Evolutionary conservation across 1,140 invertebrate species (phyloP).

Genomic region (Pogonomyrmex californicus): DNA sequence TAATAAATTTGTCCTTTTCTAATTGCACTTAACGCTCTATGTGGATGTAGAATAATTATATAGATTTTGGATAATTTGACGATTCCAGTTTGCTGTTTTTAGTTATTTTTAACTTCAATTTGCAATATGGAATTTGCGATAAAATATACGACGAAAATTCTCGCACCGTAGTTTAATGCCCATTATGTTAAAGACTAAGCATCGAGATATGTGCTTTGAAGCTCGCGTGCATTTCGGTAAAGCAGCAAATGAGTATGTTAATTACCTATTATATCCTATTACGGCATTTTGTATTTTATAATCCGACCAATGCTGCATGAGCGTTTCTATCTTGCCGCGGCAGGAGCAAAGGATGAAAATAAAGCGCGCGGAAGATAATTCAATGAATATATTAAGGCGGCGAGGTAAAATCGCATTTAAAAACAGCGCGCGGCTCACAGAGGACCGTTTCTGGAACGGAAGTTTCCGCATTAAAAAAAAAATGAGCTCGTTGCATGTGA

Average conservation of each 20-base stretch:
- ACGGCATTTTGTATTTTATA: constrained; percentile 47
- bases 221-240: not conserved
- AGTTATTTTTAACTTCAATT: not conserved
- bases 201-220: constrained; percentile 33
- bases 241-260: constrained; percentile 49
- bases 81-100: not conserved
- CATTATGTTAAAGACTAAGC: constrained; percentile 35
- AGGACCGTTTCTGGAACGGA: constrained; percentile 46
- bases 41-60: not conserved
- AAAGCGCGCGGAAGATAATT: constrained; percentile 54
- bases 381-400: constrained; percentile 57
- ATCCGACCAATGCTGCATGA: constrained; percentile 27
- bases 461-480: constrained; percentile 34
- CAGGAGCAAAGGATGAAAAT: constrained; percentile 31
- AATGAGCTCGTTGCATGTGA: constrained; percentile 52
- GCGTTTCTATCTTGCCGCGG: constrained; percentile 15
- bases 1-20: not conserved
- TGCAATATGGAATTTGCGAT: not conserved
- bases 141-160: constrained; percentile 41
- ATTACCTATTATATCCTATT: constrained; percentile 36
- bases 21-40: not conserved
- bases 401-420: constrained; percentile 54
- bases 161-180: not conserved
- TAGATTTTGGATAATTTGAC: not conserved
- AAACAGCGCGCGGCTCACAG: constrained; percentile 45